Conservation (phyloP, 2,113 vertebrate genomes). For the Vanacampus margaritifer region DNA sequence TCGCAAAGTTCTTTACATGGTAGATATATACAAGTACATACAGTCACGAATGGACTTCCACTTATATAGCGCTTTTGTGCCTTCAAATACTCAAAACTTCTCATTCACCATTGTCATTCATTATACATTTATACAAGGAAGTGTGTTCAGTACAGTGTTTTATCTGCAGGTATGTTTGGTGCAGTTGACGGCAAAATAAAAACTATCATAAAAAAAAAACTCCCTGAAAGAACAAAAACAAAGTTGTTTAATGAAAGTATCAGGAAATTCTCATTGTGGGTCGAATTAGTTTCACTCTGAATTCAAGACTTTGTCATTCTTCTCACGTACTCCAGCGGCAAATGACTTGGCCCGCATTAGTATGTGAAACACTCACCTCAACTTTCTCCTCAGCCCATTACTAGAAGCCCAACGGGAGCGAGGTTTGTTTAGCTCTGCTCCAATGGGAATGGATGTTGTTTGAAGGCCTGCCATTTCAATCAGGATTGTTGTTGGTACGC, state of each 20-base stretch:
- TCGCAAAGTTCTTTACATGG: no score
- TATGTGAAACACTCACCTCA: constrained; percentile 37
- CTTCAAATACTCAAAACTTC: no score
- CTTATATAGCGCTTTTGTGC: no score
- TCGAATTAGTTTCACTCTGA: not conserved
- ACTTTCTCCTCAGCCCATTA: constrained; percentile 56
- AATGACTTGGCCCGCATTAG: constrained; percentile 30
- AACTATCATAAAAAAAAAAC: no score
- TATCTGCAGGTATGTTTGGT: no score
- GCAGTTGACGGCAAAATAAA: no score
- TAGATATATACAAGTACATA: no score
- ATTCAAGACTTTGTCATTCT: not conserved
- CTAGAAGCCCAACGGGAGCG: constrained; percentile 40
- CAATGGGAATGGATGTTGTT: constrained; percentile 64
- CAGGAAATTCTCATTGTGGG: constrained; percentile 2
- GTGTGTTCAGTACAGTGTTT: no score
- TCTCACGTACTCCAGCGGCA: constrained; percentile 1
- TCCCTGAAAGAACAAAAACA: not conserved
- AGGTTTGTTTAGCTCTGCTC: constrained; percentile 64
- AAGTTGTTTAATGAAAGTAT: not conserved
- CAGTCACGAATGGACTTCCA: no score
- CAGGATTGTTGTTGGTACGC: constrained; percentile 60
- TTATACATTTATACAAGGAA: no score
- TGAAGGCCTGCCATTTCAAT: constrained; percentile 73
- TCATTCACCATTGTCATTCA: no score